Evolutionary conservation across 1,140 invertebrate species (phyloP), one percentile per base, ranked within the genome.

Genomic region (Drosophila takahashii): DNA sequence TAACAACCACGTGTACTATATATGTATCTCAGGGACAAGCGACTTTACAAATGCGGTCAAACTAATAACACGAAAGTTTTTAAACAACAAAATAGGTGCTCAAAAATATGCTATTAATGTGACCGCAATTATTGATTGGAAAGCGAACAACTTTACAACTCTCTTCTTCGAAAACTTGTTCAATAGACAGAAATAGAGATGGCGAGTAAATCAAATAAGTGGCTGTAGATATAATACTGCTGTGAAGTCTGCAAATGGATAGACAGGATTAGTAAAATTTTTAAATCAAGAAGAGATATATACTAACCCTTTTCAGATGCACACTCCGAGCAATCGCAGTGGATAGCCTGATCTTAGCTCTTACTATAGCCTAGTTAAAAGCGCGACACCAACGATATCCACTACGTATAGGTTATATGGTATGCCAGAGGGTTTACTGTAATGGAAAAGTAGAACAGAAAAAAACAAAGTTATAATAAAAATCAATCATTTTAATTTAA

Each of bases 401-500:
- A 70, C 56, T 86, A 71, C 59, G 50, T 57, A 59, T 66, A 54
- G 45, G 70, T 56, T 52, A 60, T 78, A 42, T 64, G 34, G 58
- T 77, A 48, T 51, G 62, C 66, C 57, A 71, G 22, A 79, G 73
- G 73, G 66, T 77, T 83, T 72, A 83, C 83, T 87, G 84, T 37
- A 87, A 87, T 16, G 9, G 37, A 15, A 52, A 56, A 56, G 34
- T 13, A 16, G 6, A 47, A 53, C 3, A 27, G 6, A 50, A 34
- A 16, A 32, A 15, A 9, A 47, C 10, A 59, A 66, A 78, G 75
- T 50, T 65, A 26, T 53, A 64, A 83, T 72, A 71, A 76, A 83
- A 87, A 87, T 83, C 83, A 83, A 83, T 87, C 83, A 83, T 87
- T 87, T 89, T 87, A 87, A 87, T 87, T 87, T 37, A 89, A 89